Conservation (phyloP, 2,888 invertebrate species). For the Acanthoscelides obtectus region DNA sequence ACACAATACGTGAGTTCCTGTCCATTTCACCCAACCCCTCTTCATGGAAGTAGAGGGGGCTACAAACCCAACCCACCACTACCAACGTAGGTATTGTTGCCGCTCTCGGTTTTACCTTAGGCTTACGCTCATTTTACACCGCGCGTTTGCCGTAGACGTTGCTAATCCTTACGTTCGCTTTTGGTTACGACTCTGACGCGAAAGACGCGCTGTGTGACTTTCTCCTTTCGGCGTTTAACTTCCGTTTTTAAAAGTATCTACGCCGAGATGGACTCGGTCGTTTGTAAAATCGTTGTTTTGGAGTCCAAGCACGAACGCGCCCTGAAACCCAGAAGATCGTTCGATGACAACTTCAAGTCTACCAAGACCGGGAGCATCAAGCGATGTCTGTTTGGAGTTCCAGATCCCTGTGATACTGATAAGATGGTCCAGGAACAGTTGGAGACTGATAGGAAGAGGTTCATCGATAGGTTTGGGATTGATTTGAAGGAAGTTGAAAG, state of each 20-base stretch:
- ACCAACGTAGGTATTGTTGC: no score
- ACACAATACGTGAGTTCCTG: no score
- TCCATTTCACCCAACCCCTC: no score
- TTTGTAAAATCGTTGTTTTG: slow-evolving; percentile 25
- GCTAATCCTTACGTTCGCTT: no score
- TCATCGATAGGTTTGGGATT: slow-evolving; percentile 58
- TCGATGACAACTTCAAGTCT: slow-evolving; percentile 13
- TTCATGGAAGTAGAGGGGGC: no score
- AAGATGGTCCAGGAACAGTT: slow-evolving; percentile 58
- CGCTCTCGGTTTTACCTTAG: no score
- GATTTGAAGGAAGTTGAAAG: slow-evolving; percentile 48
- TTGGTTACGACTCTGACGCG: no score
- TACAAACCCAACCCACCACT: no score
- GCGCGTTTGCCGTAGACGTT: no score
- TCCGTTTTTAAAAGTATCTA: not conserved
- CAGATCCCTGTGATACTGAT: slow-evolving; percentile 56
- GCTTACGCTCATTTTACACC: not conserved
- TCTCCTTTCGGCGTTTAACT: not conserved
- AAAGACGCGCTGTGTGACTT: no score
- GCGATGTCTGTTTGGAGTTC: slow-evolving; percentile 59
- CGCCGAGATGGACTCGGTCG: slow-evolving; percentile 17
- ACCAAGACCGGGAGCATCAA: slow-evolving; percentile 31
- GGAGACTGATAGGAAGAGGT: slow-evolving; percentile 54
- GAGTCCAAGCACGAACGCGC: slow-evolving; percentile 18
- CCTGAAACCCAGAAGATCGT: slow-evolving; percentile 18